Base-by-base conservation (phyloP, 1,140 invertebrate species). In the Brachionus paranguensis region DNA sequence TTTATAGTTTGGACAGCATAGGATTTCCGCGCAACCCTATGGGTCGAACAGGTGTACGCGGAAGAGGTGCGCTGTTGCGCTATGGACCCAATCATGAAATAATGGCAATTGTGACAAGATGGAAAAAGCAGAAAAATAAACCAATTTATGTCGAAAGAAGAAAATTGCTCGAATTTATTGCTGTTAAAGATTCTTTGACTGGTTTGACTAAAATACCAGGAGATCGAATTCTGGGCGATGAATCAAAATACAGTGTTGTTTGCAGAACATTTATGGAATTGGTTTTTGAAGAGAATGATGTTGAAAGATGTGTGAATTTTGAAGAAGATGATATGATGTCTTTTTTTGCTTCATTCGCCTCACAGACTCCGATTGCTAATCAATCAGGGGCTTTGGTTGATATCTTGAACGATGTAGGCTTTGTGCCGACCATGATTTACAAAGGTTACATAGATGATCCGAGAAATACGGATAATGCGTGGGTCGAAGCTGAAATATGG, bases 301-400 rank as follows among this genome's bases (percentile, higher is more conserved):
- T 68, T 17, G 81, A 83, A 83, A 53, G 53, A 33, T 41, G 81
- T 53, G 43, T 43, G 11, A 68, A 68, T 37, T 70, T 83, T 37
- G 20, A 47, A 33, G 81, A 83, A 41, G 60, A 60, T 29, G 81
- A 83, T 24, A 83, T 83, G 81, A 83, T 72, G 33, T 33, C 78
- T 29, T 81, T 81, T 47, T 81, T 81, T 81, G 78, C 78, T 12
- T 64, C 78, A 90, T 97, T 97, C 86, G 91, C 93, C 86, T 95
- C 97, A 89, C 96, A 97, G 91, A 94, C 95, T 1, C 89, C 72
- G 93, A 94, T 87, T 79, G 84, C 90, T 85, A 89, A 90, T 70
- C 90, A 85, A 70, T 17, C 37, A 12, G 41, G 12, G 27, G 29
- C n/a, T 20, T 17, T 78, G 7, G 74, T 53, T 24, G 83, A 84